Evolutionary conservation across 1,140 invertebrate species (phyloP), one percentile per base, ranked within the genome.

Genomic region (Danaus melanippus): DNA sequence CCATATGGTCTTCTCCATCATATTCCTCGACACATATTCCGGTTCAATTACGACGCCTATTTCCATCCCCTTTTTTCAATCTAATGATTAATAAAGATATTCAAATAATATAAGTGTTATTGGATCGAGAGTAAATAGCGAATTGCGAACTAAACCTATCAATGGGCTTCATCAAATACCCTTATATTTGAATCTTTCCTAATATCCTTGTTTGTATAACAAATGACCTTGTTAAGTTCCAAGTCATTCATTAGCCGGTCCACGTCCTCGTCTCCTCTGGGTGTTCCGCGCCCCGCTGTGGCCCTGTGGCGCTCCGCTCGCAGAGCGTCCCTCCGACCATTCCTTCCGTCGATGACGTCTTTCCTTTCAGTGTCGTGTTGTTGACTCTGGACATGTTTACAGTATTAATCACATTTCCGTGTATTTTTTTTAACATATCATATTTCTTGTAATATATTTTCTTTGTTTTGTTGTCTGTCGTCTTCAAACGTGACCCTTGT

Each of bases 301-400:
- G 66, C 53, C 58, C 60, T 32, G 69, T 52, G 69, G 66, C 65
- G 69, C 69, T 71, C 61, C 58, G 49, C 50, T 45, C 58, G 53
- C 60, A 41, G 51, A 55, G 60, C 54, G 52, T 64, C 47, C 47
- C 50, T 44, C 44, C 47, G 15, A 3, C 15, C 15, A 15, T 1
- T 15, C 15, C 3, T n/a, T 15, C 3, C 15, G 56, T 66, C 62
- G 64, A 71, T 15, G 15, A 15, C 69, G 69, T 66, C 67, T 69
- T 62, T 52, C 56, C 62, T 40, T 48, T 41, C 9, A 44, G 49
- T 15, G 15, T 15, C 3, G 15, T 42, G 48, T 61, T 59, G 54
- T 60, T 56, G 51, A 15, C 45, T 46, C 49, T 57, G 42, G 49
- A 45, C 48, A 59, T 62, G 48, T 64, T 59, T 56, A n/a, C 15